Evolutionary conservation across 1,140 invertebrate species (phyloP).

Genomic region (Caerostris darwini): DNA sequence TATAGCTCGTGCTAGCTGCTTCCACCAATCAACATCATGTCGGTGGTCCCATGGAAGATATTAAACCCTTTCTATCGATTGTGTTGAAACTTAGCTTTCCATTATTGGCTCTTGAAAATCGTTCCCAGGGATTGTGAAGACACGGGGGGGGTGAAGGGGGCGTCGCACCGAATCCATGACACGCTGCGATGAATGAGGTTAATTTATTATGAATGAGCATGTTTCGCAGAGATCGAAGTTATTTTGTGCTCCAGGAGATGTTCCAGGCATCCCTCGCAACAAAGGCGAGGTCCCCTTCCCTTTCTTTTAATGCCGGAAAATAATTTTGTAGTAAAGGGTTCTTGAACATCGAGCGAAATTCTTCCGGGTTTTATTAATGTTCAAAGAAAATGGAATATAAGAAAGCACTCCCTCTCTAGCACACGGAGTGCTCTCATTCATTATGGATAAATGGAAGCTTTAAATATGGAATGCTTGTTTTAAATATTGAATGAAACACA

Average conservation of each 20-base stretch:
- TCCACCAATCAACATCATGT: slow-evolving; percentile 27
- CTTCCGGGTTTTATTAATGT: background rate
- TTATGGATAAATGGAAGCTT: background rate
- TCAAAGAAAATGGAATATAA: background rate
- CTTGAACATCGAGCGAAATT: background rate
- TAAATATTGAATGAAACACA: too few relatives aligned
- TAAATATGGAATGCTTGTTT: too few relatives aligned
- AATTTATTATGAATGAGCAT: slow-evolving; percentile 49
- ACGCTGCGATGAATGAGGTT: slow-evolving; percentile 24
- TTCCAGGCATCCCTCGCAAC: background rate
- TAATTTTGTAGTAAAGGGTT: slow-evolving; percentile 18
- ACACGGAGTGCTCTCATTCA: background rate
- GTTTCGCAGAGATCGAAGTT: slow-evolving; percentile 28
- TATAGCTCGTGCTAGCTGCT: slow-evolving; percentile 2
- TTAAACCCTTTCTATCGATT: slow-evolving; percentile 66
- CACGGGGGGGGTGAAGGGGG: background rate
- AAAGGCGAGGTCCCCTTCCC: background rate
- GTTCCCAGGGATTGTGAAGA: slow-evolving; percentile 19
- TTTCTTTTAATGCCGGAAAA: slow-evolving; percentile 27
- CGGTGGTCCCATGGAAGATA: slow-evolving; percentile 24
- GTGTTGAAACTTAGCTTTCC: slow-evolving; percentile 13
- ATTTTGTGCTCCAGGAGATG: background rate
- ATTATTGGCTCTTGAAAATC: slow-evolving; percentile 24
- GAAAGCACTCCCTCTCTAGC: background rate
- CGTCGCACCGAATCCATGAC: background rate